Percentiles rank a stretch among this genome's conserved stretches.
Evolutionary conservation across 2,113 vertebrate genomes (phyloP).

Genomic region (Marcusenius ussheri): DNA sequence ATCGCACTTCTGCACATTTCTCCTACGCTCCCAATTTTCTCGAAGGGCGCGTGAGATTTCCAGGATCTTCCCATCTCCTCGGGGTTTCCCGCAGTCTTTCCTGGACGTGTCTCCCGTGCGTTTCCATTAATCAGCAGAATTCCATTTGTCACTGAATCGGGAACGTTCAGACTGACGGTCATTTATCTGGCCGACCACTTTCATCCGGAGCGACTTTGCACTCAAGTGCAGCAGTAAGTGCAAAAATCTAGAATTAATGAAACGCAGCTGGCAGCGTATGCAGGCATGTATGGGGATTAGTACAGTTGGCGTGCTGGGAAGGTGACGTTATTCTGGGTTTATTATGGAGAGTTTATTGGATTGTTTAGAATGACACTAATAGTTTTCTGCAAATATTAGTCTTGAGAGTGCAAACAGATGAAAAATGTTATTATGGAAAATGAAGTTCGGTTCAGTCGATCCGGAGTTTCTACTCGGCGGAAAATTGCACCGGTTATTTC

Average conservation of each 20-base stretch:
- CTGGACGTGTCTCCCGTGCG: background rate
- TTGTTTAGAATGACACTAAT: slow-evolving; percentile 4
- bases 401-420: background rate
- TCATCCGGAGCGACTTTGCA: background rate
- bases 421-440: background rate
- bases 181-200: background rate
- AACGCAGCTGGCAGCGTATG: background rate
- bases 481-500: background rate
- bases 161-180: background rate
- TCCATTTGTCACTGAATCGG: background rate
- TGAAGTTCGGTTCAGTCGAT: background rate
- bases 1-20: background rate
- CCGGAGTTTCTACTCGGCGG: background rate
- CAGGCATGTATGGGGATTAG: background rate
- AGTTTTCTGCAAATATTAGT: background rate
- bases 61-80: background rate
- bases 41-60: background rate
- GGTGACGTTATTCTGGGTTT: background rate
- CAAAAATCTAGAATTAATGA: background rate
- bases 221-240: background rate
- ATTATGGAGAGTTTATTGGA: background rate
- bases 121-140: background rate
- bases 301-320: background rate
- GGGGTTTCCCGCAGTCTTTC: background rate
- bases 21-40: background rate